phyloP scores from a whole-genome alignment of 2,888 invertebrate species.

The Andricus quercusramuli region DNA sequence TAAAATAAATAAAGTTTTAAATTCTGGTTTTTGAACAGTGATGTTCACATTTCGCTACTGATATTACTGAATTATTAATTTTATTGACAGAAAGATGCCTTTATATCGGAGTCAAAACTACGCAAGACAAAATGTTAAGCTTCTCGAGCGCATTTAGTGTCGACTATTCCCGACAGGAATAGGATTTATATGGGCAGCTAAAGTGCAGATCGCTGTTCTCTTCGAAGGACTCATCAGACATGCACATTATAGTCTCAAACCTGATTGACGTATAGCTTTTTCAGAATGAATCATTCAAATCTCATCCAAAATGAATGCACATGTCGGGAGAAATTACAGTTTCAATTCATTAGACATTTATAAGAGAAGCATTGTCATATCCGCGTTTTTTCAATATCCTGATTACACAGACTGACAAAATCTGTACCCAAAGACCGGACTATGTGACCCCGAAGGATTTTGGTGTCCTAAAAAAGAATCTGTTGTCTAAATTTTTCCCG shows the following conservation, averaged over 20 bases:
- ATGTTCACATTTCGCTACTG: too few species aligned
- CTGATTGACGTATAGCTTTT: constrained; percentile 67
- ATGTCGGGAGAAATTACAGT: not conserved
- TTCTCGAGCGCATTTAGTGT: constrained; percentile 53
- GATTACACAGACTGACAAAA: too few species aligned
- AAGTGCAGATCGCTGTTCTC: constrained; percentile 75
- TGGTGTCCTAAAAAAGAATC: too few species aligned
- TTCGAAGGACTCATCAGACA: constrained; percentile 70
- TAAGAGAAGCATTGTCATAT: not conserved
- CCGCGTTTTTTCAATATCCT: too few species aligned
- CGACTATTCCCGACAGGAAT: constrained; percentile 51
- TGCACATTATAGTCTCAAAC: constrained; percentile 62
- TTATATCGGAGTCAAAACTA: not conserved
- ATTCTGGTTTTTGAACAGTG: not conserved
- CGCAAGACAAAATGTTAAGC: constrained; percentile 45
- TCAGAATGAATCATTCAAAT: not conserved
- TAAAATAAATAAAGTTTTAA: too few species aligned
- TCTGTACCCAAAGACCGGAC: too few species aligned
- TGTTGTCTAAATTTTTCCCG: too few species aligned
- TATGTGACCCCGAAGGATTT: too few species aligned
- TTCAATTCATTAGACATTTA: not conserved
- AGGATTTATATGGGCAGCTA: constrained; percentile 69
- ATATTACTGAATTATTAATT: not conserved
- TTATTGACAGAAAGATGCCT: not conserved
- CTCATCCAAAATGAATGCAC: too few species aligned